Evolutionary conservation across 2,797 vertebrate species (phyloP), one percentile per base, ranked within the genome.

Genomic region (Strix occidentalis): DNA sequence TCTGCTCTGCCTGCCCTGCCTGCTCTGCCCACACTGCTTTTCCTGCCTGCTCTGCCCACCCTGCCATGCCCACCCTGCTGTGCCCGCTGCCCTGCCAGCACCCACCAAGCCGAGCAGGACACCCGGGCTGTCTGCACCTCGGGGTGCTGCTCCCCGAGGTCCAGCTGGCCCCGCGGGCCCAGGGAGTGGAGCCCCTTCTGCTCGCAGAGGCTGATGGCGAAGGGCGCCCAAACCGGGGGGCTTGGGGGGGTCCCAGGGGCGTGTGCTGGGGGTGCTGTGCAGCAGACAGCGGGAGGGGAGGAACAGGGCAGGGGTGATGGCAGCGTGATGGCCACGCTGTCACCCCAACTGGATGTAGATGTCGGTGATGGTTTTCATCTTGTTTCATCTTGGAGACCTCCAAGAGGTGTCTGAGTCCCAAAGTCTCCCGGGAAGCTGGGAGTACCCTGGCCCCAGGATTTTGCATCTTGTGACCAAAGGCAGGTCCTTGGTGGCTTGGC

Each of bases 201-300:
- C 33, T 33, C 3, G 2, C n/a, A 7, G 53, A 37, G 31, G 39
- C 19, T 37, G 16, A 13, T 0, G 4, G 23, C 1, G 3, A n/a
- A 51, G 26, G 39, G 17, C 25, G 35, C 24, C 23, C 76, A 17
- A 46, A 54, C 2, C 17, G 58, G 16, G 57, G 28, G 37, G 25
- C 26, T 61, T 14, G 33, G 5, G 48, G 7, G 26, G 21, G 13
- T 11, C 50, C 50, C 43, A 3, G n/a, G 39, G 45, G 13, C 4
- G 2, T 2, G 20, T 16, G 33, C 78, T 33, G 61, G 74, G n/a
- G 89, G 24, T n/a, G 77, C 57, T 21, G 43, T 13, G 45, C 64
- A 24, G 57, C 25, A 5, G 45, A 29, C 37, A 31, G 39, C 0
- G 7, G 4, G 25, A 43, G 20, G 21, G 14, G 16, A 41, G 5